Base-by-base conservation (phyloP, 2,113 vertebrate species). In the Salvelinus namaycush region DNA sequence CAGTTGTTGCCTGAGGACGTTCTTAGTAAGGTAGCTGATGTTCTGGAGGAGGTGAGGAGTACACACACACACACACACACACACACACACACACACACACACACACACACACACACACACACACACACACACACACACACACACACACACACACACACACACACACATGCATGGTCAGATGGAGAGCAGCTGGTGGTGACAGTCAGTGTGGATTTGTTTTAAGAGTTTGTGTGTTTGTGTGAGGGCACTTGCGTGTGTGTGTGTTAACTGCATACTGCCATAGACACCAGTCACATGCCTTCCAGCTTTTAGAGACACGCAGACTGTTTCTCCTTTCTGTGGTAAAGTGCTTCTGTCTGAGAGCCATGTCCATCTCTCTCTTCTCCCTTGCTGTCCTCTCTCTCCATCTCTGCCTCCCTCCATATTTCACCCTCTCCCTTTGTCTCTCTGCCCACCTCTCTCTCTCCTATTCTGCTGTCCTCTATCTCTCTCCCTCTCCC, bases 1-100 rank as follows among this genome's bases (percentile, higher is more conserved):
- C 88, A 92, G 82, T 64, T 83, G 1, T 83, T 93, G 0, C 83
- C 91, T 5, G 92, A 93, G 83, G 92, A 92, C 64, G 67, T 93
- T 18, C 89, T 94, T 80, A 94, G 93, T 57, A 94, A 94, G 73
- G 79, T 92, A 65, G 92, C 92, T 0, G 93, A 93, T 62, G 87
- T 88, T 31, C 49, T 93, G 75, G 93, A 93, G 78, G 93, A 94
- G 93, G 93, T 93, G 73, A 84, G 64, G 6, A 4, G 31, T 24
- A 1, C 26, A 26, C 26, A 26, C 26, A 26, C 26, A 26, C 29
- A 22, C 16, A n/a, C n/a, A 70, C 11, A 59, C 70, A 59, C 26
- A 12, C 34, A 22, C 68, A 69, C 34, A 20, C 2, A n/a, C 34
- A n/a, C 68, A 44, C 34, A 44, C 20, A 22, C 68, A 44, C 67